Percentiles rank a stretch among this genome's conserved stretches.
These are phyloP conservation scores for Hucho hucho DNA, from an alignment of 2,113 vertebrate genomes.

Conservation along the genomic window DNA sequence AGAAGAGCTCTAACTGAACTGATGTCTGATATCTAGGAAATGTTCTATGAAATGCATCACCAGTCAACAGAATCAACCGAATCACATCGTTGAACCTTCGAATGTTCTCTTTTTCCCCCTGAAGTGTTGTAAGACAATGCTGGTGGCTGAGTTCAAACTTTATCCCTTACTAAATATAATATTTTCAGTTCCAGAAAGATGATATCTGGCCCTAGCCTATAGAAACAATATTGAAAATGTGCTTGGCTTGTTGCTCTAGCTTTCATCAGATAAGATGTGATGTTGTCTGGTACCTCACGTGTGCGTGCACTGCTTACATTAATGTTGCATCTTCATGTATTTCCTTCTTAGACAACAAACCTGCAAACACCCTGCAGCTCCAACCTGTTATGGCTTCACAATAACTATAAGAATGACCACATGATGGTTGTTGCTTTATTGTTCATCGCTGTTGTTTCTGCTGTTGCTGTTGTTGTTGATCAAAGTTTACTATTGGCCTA, in stretches of 20 bases:
- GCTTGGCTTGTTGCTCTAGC: conserved; percentile 34
- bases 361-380: not conserved
- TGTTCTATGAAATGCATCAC: too few species aligned
- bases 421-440: not conserved
- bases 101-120: too few species aligned
- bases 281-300: conserved; percentile 20
- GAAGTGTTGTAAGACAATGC: not conserved
- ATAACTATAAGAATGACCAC: not conserved
- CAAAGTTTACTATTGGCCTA: not conserved
- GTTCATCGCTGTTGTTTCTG: not conserved
- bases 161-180: conserved; percentile 41
- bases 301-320: conserved; percentile 12
- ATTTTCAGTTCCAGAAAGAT: conserved; percentile 39
- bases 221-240: conserved; percentile 44
- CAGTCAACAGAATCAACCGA: too few species aligned
- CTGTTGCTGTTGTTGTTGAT: not conserved
- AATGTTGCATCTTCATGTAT: not conserved
- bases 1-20: not conserved
- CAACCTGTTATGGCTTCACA: not conserved
- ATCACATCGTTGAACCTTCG: too few species aligned
- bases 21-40: not conserved
- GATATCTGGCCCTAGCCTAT: conserved; percentile 29
- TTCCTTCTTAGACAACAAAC: not conserved
- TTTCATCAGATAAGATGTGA: conserved; percentile 41
- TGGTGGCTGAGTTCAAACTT: conserved; percentile 32